These are phyloP conservation scores for Drosophila punjabiensis DNA, from an alignment of 1,140 invertebrate genomes.

Conservation along the genomic window DNA sequence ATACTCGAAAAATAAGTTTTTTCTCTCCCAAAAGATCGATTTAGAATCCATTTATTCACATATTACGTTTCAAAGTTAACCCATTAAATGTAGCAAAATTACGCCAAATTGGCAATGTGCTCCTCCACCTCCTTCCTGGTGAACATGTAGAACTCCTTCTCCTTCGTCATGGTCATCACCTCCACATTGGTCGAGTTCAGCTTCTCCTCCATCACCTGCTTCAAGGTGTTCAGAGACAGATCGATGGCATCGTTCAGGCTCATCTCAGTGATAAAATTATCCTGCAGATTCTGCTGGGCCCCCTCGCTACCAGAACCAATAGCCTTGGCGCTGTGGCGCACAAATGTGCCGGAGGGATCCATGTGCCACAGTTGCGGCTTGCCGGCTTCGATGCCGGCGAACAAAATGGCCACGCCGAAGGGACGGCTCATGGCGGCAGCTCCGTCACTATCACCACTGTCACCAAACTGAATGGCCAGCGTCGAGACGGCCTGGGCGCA, in stretches of 20 bases:
- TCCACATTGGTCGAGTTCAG: conserved; percentile 99
- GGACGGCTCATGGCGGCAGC: conserved; percentile 98
- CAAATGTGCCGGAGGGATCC: conserved; percentile 99
- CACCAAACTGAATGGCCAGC: conserved; percentile 99
- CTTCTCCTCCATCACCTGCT: conserved; percentile 99
- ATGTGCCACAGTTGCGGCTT: conserved; percentile 97
- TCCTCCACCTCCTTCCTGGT: conserved; percentile 95
- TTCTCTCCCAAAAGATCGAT: conserved; percentile 37
- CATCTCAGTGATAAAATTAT: conserved; percentile 92
- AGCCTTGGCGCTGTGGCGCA: conserved; percentile 99
- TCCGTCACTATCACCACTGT: conserved; percentile 97
- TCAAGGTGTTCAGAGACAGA: conserved; percentile 96
- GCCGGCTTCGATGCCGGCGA: conserved; percentile 94
- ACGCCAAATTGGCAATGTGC: conserved; percentile 88
- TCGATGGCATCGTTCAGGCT: conserved; percentile 98
- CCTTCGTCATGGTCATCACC: conserved; percentile 96
- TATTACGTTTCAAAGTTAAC: conserved; percentile 42
- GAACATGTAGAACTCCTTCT: conserved; percentile 95
- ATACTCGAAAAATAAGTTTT: neutral
- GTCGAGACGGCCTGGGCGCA: conserved; percentile 99
- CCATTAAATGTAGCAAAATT: conserved; percentile 41
- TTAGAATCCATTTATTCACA: conserved; percentile 79
- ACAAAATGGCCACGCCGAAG: conserved; percentile 98
- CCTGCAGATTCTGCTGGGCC: conserved; percentile 97
- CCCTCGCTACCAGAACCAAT: conserved; percentile 99